Evolutionary conservation across 2,797 vertebrate species (phyloP).

Genomic region (Schizopygopsis pylzovi): DNA sequence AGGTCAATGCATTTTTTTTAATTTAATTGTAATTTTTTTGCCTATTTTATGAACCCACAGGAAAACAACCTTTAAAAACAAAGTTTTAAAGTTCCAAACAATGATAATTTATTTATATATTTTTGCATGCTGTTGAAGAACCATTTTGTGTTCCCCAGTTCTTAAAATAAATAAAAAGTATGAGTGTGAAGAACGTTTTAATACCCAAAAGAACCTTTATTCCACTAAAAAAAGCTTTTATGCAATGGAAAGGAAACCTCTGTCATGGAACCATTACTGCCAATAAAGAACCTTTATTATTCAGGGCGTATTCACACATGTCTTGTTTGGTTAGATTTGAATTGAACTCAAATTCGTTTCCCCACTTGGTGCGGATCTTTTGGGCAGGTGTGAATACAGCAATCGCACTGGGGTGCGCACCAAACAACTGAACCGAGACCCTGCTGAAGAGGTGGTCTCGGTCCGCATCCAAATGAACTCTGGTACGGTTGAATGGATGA

Average conservation of each 20-base stretch:
- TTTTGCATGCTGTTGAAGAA: background rate
- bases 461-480: too few relatives aligned
- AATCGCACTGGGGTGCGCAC: too few relatives aligned
- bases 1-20: background rate
- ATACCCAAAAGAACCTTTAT: background rate
- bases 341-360: too few relatives aligned
- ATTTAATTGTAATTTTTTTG: too few relatives aligned
- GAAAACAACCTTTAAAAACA: background rate
- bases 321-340: too few relatives aligned
- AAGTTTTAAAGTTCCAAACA: background rate
- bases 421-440: too few relatives aligned
- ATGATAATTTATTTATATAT: too few relatives aligned
- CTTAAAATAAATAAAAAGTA: background rate
- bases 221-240: background rate
- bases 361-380: too few relatives aligned
- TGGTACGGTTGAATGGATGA: too few relatives aligned
- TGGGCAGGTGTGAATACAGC: too few relatives aligned
- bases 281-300: background rate
- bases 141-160: background rate
- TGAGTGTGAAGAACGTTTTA: background rate
- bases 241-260: background rate
- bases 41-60: background rate
- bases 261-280: background rate
- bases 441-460: too few relatives aligned
- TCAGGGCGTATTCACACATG: too few relatives aligned